phyloP scores from a whole-genome alignment of 2,797 vertebrate genomes.

The Typhlichthys subterraneus region DNA sequence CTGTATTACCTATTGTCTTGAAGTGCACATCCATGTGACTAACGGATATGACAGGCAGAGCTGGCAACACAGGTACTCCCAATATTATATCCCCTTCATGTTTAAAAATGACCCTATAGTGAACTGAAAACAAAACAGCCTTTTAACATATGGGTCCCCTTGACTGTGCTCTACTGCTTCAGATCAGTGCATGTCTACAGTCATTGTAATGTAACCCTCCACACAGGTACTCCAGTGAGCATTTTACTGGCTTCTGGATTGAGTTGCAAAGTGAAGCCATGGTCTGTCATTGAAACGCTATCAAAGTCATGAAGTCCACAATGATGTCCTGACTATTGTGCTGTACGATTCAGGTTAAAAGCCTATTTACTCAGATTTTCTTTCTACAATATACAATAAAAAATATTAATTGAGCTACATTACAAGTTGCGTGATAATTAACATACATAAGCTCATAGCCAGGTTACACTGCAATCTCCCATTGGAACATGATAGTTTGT shows the following conservation, averaged over 20 bases:
- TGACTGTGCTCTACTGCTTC: constrained; percentile 60
- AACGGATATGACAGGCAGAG: too few species aligned
- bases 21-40: too few species aligned
- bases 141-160: constrained; percentile 68
- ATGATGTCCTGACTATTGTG: constrained; percentile 11
- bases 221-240: constrained; percentile 46
- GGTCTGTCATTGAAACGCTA: constrained; percentile 54
- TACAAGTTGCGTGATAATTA: constrained; percentile 67
- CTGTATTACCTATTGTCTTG: too few species aligned
- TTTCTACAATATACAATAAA: constrained; percentile 63
- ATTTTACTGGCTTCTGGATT: constrained; percentile 42
- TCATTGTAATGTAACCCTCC: constrained; percentile 42
- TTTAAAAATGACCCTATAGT: constrained; percentile 45
- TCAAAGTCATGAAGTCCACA: constrained; percentile 48
- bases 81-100: constrained; percentile 67
- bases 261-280: constrained; percentile 37
- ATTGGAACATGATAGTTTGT: constrained; percentile 62
- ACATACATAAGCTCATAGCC: constrained; percentile 72
- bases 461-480: constrained; percentile 56
- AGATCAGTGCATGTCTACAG: constrained; percentile 29
- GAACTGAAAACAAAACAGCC: constrained; percentile 62
- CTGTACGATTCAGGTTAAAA: constrained; percentile 67
- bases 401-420: constrained; percentile 58
- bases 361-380: constrained; percentile 59
- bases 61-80: constrained; percentile 31